Evolutionary conservation across 2,113 vertebrate species (phyloP), one percentile per base, ranked within the genome.

Genomic region (Salminus brasiliensis): DNA sequence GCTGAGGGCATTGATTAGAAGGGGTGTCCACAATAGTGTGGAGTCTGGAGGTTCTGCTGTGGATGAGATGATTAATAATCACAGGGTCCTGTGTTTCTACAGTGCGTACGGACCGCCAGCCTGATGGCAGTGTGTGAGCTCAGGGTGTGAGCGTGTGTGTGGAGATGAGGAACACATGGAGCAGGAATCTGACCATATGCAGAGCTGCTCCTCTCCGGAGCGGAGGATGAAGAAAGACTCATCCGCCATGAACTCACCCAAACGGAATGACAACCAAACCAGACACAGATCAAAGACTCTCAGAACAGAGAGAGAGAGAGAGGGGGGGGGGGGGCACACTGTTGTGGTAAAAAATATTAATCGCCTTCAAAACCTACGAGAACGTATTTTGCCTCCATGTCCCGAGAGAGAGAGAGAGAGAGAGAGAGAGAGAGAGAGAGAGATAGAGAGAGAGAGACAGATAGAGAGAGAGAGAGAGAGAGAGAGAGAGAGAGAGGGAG

Each of bases 241-340:
- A 81, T 89, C 76, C 66, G 87, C 84, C 82, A 89, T 93, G 92
- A 94, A 94, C 90, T 92, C 93, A 95, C 90, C 86, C 91, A 90
- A 87, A 93, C 80, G 80, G 93, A 93, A 95, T 92, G 92, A 93
- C 91, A 94, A 93, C 92, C 85, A 94, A 95, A 95, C 91, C 93
- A 92, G 93, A 94, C 88, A 85, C 90, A 94, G 94, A 97, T 95
- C 94, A 96, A 95, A 96, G 89, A 68, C 87, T 74, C 0, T 1
- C 81, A 73, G 87, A 88, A 87, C 21, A 36, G 18, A 18, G 39
- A 80, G 55, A 83, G 79, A 81, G 43, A 77, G 41, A 57, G 23
- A 30, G 59, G 55, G 29, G 32, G 68, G 65, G 70, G 68, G 69
- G 79, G 69, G 74, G 53, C 8, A 12, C 25, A 23, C 8, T n/a